phyloP scores from a whole-genome alignment of 92 coral and sea anemone species.

The Siderastrea radians region DNA sequence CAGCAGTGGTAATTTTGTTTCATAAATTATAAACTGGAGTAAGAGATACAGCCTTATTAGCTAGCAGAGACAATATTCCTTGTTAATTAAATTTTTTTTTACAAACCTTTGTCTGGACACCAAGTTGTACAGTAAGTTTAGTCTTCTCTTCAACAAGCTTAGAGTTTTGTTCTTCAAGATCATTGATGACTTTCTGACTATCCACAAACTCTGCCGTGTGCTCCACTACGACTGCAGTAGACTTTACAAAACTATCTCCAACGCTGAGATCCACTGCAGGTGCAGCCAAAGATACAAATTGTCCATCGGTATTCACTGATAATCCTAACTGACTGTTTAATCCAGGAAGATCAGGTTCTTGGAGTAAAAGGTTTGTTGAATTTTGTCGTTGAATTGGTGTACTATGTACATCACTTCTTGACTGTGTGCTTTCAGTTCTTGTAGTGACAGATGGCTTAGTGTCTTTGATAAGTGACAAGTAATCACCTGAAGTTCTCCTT shows the following conservation, averaged over 20 bases:
- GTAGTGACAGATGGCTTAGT: background rate
- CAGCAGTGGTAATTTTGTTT: too few relatives aligned
- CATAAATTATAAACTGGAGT: background rate
- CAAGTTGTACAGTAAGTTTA: slow-evolving; percentile 84
- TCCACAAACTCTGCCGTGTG: slow-evolving; percentile 78
- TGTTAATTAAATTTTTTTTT: background rate
- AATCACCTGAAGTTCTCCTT: background rate
- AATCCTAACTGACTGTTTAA: slow-evolving; percentile 18
- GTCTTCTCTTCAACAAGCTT: slow-evolving; percentile 92
- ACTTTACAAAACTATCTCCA: slow-evolving; percentile 28
- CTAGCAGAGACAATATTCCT: background rate
- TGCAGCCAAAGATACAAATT: slow-evolving; percentile 18
- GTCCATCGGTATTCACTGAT: background rate
- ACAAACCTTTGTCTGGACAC: slow-evolving; percentile 85
- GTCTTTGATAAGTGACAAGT: background rate
- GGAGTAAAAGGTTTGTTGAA: slow-evolving; percentile 29
- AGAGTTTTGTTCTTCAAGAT: slow-evolving; percentile 84
- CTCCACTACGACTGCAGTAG: slow-evolving; percentile 55
- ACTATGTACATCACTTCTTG: background rate
- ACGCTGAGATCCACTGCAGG: slow-evolving; percentile 17
- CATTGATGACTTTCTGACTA: slow-evolving; percentile 68
- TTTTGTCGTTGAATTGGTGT: slow-evolving; percentile 20
- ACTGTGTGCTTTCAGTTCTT: background rate
- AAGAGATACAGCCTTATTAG: background rate
- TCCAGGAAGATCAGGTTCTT: slow-evolving; percentile 29